phyloP scores from a whole-genome alignment of 1,140 invertebrate genomes.

The Charaxes varanes region DNA sequence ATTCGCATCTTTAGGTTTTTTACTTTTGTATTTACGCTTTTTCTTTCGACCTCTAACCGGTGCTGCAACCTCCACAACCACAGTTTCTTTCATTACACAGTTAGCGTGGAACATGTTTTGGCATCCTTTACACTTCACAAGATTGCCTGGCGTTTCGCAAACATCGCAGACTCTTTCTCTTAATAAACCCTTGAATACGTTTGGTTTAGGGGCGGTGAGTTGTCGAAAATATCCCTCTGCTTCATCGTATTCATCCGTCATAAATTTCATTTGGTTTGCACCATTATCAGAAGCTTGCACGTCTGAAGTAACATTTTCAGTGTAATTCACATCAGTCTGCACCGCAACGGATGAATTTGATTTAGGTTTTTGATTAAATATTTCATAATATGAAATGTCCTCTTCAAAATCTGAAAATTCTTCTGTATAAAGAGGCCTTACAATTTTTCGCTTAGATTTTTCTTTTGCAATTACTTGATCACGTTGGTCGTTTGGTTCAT shows the following conservation, averaged over 20 bases:
- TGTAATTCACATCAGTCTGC: neutral
- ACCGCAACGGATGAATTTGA: conserved; percentile 5
- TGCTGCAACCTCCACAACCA: conserved; percentile 28
- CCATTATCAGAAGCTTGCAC: conserved; percentile 8
- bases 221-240: conserved; percentile 53
- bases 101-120: conserved; percentile 71
- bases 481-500: too few species aligned
- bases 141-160: conserved; percentile 76
- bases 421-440: conserved; percentile 52
- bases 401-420: conserved; percentile 51
- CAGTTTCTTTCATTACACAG: conserved; percentile 53
- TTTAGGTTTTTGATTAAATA: conserved; percentile 32
- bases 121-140: conserved; percentile 80
- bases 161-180: conserved; percentile 80
- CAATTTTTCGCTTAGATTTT: conserved; percentile 50
- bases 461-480: too few species aligned
- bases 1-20: conserved; percentile 40
- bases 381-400: conserved; percentile 43
- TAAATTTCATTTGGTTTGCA: conserved; percentile 19
- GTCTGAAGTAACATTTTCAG: conserved; percentile 6
- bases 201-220: conserved; percentile 60
- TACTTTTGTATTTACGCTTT: conserved; percentile 45
- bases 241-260: conserved; percentile 31
- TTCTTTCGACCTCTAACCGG: conserved; percentile 47
- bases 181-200: conserved; percentile 77